Conservation (phyloP, 2,888 invertebrate species). For the Drosophila maculinotata region DNA sequence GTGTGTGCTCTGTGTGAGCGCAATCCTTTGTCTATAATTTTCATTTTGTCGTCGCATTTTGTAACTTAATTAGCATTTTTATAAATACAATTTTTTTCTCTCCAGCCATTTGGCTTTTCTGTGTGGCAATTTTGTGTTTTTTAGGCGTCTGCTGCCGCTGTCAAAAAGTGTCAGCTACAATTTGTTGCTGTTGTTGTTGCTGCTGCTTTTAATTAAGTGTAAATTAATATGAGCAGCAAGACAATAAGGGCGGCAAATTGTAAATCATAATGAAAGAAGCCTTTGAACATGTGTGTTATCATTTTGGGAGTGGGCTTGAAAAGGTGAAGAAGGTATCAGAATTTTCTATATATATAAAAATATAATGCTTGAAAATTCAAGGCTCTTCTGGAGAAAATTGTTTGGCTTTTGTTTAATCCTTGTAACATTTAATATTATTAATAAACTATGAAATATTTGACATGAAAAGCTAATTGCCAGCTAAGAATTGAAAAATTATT, state of each 20-base stretch:
- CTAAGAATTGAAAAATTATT: not conserved
- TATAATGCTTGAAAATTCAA: not conserved
- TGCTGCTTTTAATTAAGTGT: conserved; percentile 61
- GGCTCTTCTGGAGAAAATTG: not conserved
- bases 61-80: conserved; percentile 77
- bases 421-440: too few relatives aligned
- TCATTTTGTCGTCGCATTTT: conserved; percentile 69
- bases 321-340: not conserved
- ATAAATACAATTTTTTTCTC: conserved; percentile 48
- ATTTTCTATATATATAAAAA: not conserved
- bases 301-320: not conserved
- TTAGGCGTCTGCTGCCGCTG: conserved; percentile 14
- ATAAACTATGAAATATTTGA: too few relatives aligned
- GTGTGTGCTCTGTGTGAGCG: not conserved
- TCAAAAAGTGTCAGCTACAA: conserved; percentile 37
- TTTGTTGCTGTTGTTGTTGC: conserved; percentile 28
- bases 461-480: too few relatives aligned
- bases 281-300: conserved; percentile 11
- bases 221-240: conserved; percentile 52
- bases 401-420: too few relatives aligned
- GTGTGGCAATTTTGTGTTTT: conserved; percentile 13
- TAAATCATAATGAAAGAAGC: conserved; percentile 34
- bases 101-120: conserved; percentile 18
- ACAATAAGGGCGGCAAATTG: conserved; percentile 24
- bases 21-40: conserved; percentile 67